Base-by-base conservation (phyloP, 2,113 vertebrate species). In the Pandion haliaetus region DNA sequence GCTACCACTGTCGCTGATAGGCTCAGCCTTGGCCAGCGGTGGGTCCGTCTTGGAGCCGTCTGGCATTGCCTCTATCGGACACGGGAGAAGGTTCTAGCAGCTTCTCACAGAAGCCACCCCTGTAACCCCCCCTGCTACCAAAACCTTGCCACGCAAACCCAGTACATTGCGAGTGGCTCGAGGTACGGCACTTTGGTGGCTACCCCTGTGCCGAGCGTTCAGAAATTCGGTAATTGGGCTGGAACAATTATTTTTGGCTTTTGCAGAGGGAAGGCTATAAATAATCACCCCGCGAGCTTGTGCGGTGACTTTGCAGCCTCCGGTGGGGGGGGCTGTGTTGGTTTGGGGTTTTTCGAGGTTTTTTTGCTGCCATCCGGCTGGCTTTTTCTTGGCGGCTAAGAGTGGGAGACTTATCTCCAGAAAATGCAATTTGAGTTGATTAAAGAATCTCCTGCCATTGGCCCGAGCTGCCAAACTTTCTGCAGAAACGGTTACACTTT, bases 211-310 rank as follows among this genome's bases (percentile, higher is more conserved):
- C 92, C 3, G 8, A 45, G 93, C 15, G 0, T 61, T 94, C 70
- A 67, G 62, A 91, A 94, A 93, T 91, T 84, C 89, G 14, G 83
- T 97, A 95, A 96, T 96, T 95, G 93, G 96, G 89, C 95, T 95
- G 92, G 91, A 95, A 96, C 91, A 92, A 95, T 95, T 96, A 95
- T 95, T 96, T 96, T 95, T 92, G 92, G 86, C 88, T 96, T 97
- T 97, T 96, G 95, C 94, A 94, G 88, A 93, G 91, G 88, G 83
- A 76, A 79, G 31, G 88, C 96, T 97, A 95, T 96, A 96, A 95
- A 95, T 97, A 95, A 95, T 91, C 96, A 94, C 91, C 93, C 96
- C 0, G 81, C 23, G 50, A 94, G 96, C 93, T 85, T 82, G 73
- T 92, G 86, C 70, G 6, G 93, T 96, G 96, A 97, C 95, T 97